Evolutionary conservation across 2,888 invertebrate genomes (phyloP).

Genomic region (Luperina testacea): DNA sequence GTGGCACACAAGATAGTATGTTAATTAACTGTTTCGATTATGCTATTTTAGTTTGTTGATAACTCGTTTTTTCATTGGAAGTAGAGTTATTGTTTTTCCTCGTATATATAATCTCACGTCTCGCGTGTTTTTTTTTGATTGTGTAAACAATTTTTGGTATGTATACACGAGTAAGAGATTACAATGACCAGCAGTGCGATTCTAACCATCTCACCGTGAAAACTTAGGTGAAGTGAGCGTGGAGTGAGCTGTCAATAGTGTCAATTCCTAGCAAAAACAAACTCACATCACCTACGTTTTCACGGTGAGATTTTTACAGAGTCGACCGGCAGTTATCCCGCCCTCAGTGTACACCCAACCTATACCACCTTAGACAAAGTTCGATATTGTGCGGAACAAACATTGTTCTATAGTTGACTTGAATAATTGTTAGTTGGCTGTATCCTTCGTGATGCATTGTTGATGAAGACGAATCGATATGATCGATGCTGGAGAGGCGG

Average conservation of each 20-base stretch:
- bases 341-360: slow-evolving; percentile 22
- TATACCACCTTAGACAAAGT: slow-evolving; percentile 64
- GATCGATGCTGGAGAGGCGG: neutral
- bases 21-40: slow-evolving; percentile 14
- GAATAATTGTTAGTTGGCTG: slow-evolving; percentile 62
- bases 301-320: too few relatives aligned
- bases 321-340: neutral
- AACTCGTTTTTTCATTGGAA: slow-evolving; percentile 1
- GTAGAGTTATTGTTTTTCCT: neutral
- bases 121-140: neutral
- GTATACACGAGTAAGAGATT: neutral
- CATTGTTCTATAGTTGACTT: slow-evolving; percentile 64
- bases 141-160: neutral
- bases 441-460: slow-evolving; percentile 52
- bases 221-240: too few relatives aligned
- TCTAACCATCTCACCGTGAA: too few relatives aligned
- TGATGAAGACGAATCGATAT: slow-evolving; percentile 19
- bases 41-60: neutral
- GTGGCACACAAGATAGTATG: slow-evolving; percentile 11
- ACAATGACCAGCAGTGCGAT: too few relatives aligned
- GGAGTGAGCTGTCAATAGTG: too few relatives aligned
- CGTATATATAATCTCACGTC: neutral
- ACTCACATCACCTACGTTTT: too few relatives aligned
- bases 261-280: too few relatives aligned
- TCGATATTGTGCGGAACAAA: slow-evolving; percentile 69